Percentiles rank a stretch among this genome's conserved stretches.
Evolutionary conservation across 2,797 vertebrate species (phyloP).

Genomic region (Myiotriccus ornatus): DNA sequence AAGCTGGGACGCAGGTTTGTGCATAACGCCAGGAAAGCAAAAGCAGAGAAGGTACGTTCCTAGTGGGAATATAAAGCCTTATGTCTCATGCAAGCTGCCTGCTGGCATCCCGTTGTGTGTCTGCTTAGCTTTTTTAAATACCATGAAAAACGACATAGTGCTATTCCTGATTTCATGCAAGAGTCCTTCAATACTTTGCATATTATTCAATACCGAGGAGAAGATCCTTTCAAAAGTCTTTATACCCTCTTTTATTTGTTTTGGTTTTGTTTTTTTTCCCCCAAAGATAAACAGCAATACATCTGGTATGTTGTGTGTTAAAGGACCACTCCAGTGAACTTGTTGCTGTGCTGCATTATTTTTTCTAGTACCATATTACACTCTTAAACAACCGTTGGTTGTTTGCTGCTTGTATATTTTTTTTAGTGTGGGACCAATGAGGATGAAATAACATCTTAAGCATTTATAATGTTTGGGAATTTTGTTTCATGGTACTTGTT

Average conservation of each 20-base stretch:
- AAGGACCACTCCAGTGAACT: conserved; percentile 71
- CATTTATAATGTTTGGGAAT: neutral
- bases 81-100: conserved; percentile 61
- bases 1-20: conserved; percentile 96
- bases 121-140: conserved; percentile 36
- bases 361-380: neutral
- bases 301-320: conserved; percentile 18
- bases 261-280: neutral
- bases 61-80: conserved; percentile 58
- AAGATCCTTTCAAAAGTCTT: conserved; percentile 27
- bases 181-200: conserved; percentile 19
- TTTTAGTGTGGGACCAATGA: neutral
- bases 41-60: conserved; percentile 87
- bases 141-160: conserved; percentile 37
- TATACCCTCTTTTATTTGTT: neutral
- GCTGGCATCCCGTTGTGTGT: conserved; percentile 33
- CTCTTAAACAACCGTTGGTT: neutral
- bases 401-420: neutral
- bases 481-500: conserved; percentile 58
- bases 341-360: conserved; percentile 76
- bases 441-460: neutral
- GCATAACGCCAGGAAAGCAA: conserved; percentile 92
- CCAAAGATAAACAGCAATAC: conserved; percentile 9
- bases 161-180: conserved; percentile 1
- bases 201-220: neutral